A percentile compares a stretch with the other conserved stretches of the same genome.
Conservation (phyloP, 1,140 invertebrate genomes). For the Drosophila truncata region DNA sequence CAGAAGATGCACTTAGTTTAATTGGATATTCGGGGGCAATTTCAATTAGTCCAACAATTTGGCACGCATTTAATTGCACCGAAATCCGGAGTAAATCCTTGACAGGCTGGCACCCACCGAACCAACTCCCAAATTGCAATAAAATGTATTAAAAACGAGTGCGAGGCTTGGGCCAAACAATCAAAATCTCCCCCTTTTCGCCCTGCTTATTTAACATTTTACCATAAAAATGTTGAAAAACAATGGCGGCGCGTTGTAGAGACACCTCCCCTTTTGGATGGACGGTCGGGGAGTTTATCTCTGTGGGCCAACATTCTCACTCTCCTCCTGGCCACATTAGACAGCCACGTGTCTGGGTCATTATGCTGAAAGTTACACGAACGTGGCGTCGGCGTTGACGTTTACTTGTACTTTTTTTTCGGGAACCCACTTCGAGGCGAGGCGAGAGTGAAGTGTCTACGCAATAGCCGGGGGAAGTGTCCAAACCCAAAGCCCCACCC, state of each 20-base stretch:
- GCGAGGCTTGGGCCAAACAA: slow-evolving; percentile 48
- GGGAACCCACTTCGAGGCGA: slow-evolving; percentile 8
- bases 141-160: slow-evolving; percentile 82
- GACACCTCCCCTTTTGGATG: slow-evolving; percentile 11
- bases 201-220: slow-evolving; percentile 69
- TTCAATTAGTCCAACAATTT: slow-evolving; percentile 75
- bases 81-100: slow-evolving; percentile 45
- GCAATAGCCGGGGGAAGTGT: slow-evolving; percentile 28
- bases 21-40: slow-evolving; percentile 69
- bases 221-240: slow-evolving; percentile 78
- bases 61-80: slow-evolving; percentile 73
- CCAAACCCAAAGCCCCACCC: slow-evolving; percentile 27
- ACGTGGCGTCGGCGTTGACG: slow-evolving; percentile 69
- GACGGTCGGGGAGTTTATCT: slow-evolving; percentile 11
- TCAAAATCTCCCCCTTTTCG: slow-evolving; percentile 35
- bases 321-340: slow-evolving; percentile 76
- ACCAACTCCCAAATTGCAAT: slow-evolving; percentile 64
- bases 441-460: slow-evolving; percentile 31
- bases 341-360: slow-evolving; percentile 83
- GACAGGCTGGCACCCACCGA: slow-evolving; percentile 24
- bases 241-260: slow-evolving; percentile 33
- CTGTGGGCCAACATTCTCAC: slow-evolving; percentile 36
- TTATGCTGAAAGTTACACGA: slow-evolving; percentile 83
- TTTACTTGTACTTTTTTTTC: slow-evolving; percentile 47
- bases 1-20: slow-evolving; percentile 58